A percentile compares a stretch with the other conserved stretches of the same genome.
Evolutionary conservation across 2,113 vertebrate species (phyloP).

Genomic region (Xiphophorus hellerii): DNA sequence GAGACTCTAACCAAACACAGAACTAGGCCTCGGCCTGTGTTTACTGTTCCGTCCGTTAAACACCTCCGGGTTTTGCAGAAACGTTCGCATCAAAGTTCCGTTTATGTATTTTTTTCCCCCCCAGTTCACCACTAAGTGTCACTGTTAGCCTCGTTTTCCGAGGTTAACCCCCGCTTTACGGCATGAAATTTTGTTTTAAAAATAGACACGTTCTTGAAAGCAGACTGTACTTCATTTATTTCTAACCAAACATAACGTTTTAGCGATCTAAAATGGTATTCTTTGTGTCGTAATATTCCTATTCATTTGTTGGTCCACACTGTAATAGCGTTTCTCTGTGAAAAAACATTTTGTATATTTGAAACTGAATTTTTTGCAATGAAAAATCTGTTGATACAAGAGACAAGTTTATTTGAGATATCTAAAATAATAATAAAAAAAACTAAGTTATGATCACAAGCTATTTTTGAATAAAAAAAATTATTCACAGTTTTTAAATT

Average conservation of each 20-base stretch:
- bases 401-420: not conserved
- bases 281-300: no score
- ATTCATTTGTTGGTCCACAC: not conserved
- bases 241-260: not conserved
- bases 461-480: no score
- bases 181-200: not conserved
- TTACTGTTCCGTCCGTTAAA: slow-evolving; percentile 11
- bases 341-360: not conserved
- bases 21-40: not conserved
- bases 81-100: slow-evolving; percentile 21
- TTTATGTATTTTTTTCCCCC: not conserved
- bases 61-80: slow-evolving; percentile 15
- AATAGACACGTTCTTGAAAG: not conserved
- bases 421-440: no score
- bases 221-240: not conserved
- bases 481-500: no score
- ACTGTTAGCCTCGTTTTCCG: slow-evolving; percentile 21
- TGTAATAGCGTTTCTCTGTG: not conserved
- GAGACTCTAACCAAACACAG: not conserved
- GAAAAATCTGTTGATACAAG: not conserved
- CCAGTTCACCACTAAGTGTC: slow-evolving; percentile 51
- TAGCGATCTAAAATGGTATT: not conserved
- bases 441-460: no score
- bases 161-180: not conserved
- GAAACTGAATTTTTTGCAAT: no score